Base-by-base conservation (phyloP, 2,888 invertebrate species). In the Andrena camellia region DNA sequence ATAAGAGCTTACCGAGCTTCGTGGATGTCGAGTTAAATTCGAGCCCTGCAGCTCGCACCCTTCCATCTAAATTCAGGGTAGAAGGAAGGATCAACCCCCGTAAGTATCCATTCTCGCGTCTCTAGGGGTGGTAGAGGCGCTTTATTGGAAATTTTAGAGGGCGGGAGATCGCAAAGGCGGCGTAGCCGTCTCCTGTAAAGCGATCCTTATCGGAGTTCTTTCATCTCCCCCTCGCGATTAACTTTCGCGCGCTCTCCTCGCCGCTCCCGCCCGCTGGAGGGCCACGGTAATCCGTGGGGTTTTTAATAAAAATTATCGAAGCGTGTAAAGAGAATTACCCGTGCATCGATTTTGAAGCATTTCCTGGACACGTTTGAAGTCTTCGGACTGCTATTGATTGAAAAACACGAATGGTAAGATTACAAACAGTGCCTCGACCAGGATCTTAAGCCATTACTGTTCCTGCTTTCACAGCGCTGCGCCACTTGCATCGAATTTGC, bases 181-280 rank as follows among this genome's bases (percentile, higher is more conserved):
- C 42, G 42, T 42, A 17, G 17, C 13, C 23, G 54, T 23, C 57
- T 29, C 8, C n/a, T 35, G 35, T 26, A 54, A 72, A 62, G 33
- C 54, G 72, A 72, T 72, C 52, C 63, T 72, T 63, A 63, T 33
- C 52, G 35, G n/a, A 35, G 17, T 33, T 33, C 72, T 54, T 72
- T 60, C 50, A 68, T 75, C 68, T 59, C 23, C 57, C 23, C 48
- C 26, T 7, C 60, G 23, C 60, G 75, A 68, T 68, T 68, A 60
- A 62, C 68, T 68, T 60, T 60, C 59, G 33, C 10, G 50, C 60
- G 5, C 33, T 29, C 48, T 31, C 31, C 31, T 23, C 10, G 2
- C 3, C 2, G 23, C 5, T 10, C 10, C 23, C 63, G 23, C 23
- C 20, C 23, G 26, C 42, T 5, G 17, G 17, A 31, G 29, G 7